These are phyloP conservation scores for Bryconaethiops microstoma DNA, from an alignment of 2,797 vertebrate species.

Conservation along the genomic window DNA sequence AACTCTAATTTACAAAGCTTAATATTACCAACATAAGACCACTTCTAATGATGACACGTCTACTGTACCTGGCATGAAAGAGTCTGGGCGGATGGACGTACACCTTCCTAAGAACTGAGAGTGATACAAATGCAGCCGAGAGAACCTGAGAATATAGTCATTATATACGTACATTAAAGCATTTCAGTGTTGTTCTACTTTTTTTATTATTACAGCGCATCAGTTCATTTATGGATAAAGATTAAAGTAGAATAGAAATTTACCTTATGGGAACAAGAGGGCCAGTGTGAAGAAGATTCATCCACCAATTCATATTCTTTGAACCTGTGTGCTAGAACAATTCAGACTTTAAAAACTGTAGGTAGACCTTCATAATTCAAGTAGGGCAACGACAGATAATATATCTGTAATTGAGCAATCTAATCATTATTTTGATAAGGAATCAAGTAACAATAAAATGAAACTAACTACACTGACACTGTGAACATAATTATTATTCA, in stretches of 20 bases:
- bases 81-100: conserved; percentile 59
- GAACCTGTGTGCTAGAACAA: conserved; percentile 55
- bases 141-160: conserved; percentile 59
- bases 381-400: too few relatives aligned
- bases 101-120: conserved; percentile 65
- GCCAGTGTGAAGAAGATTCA: conserved; percentile 58
- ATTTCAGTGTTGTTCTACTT: not conserved
- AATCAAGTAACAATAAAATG: too few relatives aligned
- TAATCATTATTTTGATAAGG: too few relatives aligned
- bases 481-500: too few relatives aligned
- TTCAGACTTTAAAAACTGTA: not conserved
- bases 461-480: too few relatives aligned
- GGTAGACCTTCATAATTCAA: not conserved
- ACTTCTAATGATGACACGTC: not conserved
- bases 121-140: conserved; percentile 53
- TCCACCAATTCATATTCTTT: conserved; percentile 70
- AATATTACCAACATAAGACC: too few relatives aligned
- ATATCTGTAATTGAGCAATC: too few relatives aligned
- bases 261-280: conserved; percentile 66
- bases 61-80: conserved; percentile 57
- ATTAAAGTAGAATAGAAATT: conserved; percentile 34
- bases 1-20: not conserved
- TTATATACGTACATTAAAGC: conserved; percentile 17
- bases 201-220: not conserved
- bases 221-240: not conserved